Percentiles rank a stretch among this genome's conserved stretches.
phyloP scores from a whole-genome alignment of 2,113 vertebrate genomes.

The Odocoileus virginianus region DNA sequence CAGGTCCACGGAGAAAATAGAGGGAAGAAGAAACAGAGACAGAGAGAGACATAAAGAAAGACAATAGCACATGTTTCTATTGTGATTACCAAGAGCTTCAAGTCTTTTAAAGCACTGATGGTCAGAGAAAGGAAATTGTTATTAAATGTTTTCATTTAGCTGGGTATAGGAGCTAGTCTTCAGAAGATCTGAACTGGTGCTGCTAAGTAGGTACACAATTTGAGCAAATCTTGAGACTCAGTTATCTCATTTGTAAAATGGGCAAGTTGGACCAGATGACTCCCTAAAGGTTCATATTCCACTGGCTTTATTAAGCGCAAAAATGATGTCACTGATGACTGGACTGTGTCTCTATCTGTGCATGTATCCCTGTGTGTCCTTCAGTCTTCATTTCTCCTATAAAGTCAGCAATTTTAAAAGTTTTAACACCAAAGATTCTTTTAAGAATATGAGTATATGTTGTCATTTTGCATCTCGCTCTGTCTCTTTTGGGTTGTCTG shows the following conservation, averaged over 20 bases:
- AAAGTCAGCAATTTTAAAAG: constrained; percentile 3
- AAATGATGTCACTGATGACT: background rate
- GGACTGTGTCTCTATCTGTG: background rate
- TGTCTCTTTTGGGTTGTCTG: background rate
- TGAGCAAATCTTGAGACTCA: background rate
- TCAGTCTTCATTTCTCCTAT: background rate
- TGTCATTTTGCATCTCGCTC: background rate
- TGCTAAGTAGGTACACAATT: background rate
- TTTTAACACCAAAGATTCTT: background rate
- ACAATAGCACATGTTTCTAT: background rate
- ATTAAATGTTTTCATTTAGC: background rate
- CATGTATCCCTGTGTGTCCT: background rate
- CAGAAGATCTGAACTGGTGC: background rate
- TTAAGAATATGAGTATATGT: background rate
- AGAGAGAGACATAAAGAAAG: background rate
- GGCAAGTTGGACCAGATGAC: background rate
- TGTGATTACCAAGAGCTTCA: background rate
- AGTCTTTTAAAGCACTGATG: constrained; percentile 8
- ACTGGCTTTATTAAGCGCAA: background rate
- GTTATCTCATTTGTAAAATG: constrained; percentile 4
- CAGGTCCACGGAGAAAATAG: background rate
- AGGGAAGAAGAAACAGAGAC: background rate
- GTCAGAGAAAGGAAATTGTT: background rate
- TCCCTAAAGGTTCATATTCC: background rate
- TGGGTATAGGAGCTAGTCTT: background rate